Evolutionary conservation across 2,113 vertebrate species (phyloP).

Genomic region (Pionites leucogaster): DNA sequence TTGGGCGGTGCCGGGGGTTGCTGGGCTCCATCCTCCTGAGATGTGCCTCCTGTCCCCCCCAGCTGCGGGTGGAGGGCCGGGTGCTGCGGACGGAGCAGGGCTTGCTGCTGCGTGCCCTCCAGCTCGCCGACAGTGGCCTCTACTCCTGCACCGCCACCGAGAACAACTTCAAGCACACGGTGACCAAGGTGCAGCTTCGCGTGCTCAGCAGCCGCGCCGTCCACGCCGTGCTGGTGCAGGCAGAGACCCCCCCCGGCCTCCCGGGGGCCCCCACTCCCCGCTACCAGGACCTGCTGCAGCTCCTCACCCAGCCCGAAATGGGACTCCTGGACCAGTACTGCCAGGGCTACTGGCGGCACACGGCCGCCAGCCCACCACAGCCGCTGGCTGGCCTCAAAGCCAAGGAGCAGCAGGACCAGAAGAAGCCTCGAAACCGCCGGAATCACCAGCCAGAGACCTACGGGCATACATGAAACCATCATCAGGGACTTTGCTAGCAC

Average conservation of each 20-base stretch:
- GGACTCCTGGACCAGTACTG: conserved; percentile 98
- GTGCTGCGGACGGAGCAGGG: conserved; percentile 92
- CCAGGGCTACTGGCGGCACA: conserved; percentile 94
- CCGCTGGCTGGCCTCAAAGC: conserved; percentile 79
- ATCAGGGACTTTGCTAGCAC: conserved; percentile 63
- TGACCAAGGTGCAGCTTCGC: conserved; percentile 91
- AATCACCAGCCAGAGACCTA: conserved; percentile 86
- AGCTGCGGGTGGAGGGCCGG: conserved; percentile 94
- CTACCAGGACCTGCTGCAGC: conserved; percentile 96
- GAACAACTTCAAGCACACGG: conserved; percentile 97
- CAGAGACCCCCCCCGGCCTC: conserved; percentile 72
- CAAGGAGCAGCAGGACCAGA: conserved; percentile 93
- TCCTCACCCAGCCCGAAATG: conserved; percentile 95
- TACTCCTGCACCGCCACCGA: conserved; percentile 97
- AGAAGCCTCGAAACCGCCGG: conserved; percentile 94
- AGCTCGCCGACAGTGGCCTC: conserved; percentile 86
- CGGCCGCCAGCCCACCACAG: conserved; percentile 78
- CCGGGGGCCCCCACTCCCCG: conserved; percentile 74
- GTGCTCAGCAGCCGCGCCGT: conserved; percentile 88
- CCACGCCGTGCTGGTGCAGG: conserved; percentile 87
- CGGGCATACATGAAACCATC: conserved; percentile 87
- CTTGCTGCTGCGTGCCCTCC: conserved; percentile 90
- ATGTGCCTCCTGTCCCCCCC: neutral
- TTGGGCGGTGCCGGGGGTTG: neutral
- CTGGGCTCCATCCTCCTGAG: neutral